Evolutionary conservation across 2,113 vertebrate species (phyloP).

Genomic region (Benitochromis conjunctus): DNA sequence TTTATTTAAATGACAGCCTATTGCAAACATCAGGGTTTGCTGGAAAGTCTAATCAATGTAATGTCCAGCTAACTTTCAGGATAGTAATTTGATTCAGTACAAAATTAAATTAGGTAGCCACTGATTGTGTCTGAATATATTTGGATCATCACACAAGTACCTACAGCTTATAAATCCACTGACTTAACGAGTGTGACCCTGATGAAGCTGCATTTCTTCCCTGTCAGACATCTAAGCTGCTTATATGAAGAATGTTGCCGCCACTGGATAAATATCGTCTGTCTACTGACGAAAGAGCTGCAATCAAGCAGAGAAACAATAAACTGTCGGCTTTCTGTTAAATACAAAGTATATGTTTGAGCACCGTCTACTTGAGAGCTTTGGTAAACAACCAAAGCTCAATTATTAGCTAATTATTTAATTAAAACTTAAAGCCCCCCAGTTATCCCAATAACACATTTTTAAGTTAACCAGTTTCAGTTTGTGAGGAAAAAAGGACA

Average conservation of each 20-base stretch:
- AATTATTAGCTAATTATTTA: neutral
- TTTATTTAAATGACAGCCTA: neutral
- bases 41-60: neutral
- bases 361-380: neutral
- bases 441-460: neutral
- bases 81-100: neutral
- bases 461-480: neutral
- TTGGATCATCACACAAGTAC: neutral
- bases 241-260: neutral
- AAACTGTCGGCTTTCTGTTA: neutral
- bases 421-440: neutral
- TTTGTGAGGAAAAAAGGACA: neutral
- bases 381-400: neutral
- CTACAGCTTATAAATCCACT: neutral
- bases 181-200: neutral
- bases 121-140: neutral
- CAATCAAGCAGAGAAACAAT: neutral
- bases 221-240: neutral
- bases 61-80: neutral
- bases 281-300: neutral
- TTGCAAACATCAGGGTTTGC: neutral
- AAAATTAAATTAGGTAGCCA: neutral
- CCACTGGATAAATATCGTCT: neutral
- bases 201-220: neutral
- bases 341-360: neutral